Evolutionary conservation across 30 jellyfish, hydroid and myxozoan species (phyloP).

Genomic region (Chironex yamaguchii): DNA sequence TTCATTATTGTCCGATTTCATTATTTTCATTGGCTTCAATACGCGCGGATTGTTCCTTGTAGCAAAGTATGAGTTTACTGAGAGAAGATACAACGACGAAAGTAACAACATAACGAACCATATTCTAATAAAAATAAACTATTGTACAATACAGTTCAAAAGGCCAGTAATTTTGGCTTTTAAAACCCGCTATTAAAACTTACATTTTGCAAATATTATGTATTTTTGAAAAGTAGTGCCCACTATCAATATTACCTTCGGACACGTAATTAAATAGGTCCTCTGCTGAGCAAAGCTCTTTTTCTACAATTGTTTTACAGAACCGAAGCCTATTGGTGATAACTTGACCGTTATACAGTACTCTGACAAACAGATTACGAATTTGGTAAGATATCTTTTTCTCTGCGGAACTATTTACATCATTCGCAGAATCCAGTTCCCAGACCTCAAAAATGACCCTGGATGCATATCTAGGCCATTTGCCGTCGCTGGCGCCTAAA

Average conservation of each 20-base stretch:
- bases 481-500: slow-evolving; percentile 74
- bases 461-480: slow-evolving; percentile 99
- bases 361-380: slow-evolving; percentile 27
- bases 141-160: too few relatives aligned
- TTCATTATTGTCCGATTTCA: too few relatives aligned
- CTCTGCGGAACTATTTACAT: not conserved
- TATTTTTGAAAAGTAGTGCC: slow-evolving; percentile 51
- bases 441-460: slow-evolving; percentile 89
- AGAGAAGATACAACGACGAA: too few relatives aligned
- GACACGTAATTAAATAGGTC: slow-evolving; percentile 64
- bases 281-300: slow-evolving; percentile 69
- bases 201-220: slow-evolving; percentile 51
- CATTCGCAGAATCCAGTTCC: not conserved
- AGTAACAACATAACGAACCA: too few relatives aligned
- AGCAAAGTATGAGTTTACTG: too few relatives aligned
- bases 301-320: slow-evolving; percentile 60
- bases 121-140: too few relatives aligned
- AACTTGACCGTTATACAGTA: slow-evolving; percentile 64
- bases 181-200: too few relatives aligned
- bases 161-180: too few relatives aligned
- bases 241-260: slow-evolving; percentile 39
- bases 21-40: too few relatives aligned
- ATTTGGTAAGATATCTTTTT: not conserved
- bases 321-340: slow-evolving; percentile 54
- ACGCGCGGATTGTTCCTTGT: too few relatives aligned